These are phyloP conservation scores for Neelides folsomi DNA, from an alignment of 2,888 invertebrate species.

Conservation along the genomic window DNA sequence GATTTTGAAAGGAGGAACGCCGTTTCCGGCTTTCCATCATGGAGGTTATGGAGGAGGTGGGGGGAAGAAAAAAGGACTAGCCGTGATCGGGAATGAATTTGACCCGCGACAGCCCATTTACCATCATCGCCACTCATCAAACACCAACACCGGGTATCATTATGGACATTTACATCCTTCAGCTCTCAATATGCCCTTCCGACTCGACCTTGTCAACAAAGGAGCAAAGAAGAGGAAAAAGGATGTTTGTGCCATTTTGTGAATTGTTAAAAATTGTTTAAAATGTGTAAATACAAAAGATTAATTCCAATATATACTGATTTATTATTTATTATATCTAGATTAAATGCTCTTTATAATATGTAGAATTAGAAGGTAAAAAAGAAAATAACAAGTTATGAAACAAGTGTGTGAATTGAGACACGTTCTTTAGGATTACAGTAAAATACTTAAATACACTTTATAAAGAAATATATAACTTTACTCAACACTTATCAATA, in stretches of 20 bases:
- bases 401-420: neutral
- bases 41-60: neutral
- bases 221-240: conserved; percentile 17
- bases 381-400: no score
- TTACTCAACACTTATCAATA: no score
- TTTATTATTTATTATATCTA: neutral
- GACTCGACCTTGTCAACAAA: conserved; percentile 20
- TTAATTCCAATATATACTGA: neutral
- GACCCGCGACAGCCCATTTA: no score
- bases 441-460: no score
- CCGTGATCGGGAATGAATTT: neutral
- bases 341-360: no score
- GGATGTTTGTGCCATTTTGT: conserved; percentile 23
- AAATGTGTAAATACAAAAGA: neutral
- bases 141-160: conserved; percentile 9
- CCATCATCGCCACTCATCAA: neutral
- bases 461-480: neutral
- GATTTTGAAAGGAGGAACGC: neutral
- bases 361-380: no score
- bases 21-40: conserved; percentile 1
- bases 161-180: conserved; percentile 3
- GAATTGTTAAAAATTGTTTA: neutral
- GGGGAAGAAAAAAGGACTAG: conserved; percentile 8
- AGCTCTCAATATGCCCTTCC: conserved; percentile 30
- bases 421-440: no score